Evolutionary conservation across 2,797 vertebrate species (phyloP).

Genomic region (Philypnodon macrostomus): DNA sequence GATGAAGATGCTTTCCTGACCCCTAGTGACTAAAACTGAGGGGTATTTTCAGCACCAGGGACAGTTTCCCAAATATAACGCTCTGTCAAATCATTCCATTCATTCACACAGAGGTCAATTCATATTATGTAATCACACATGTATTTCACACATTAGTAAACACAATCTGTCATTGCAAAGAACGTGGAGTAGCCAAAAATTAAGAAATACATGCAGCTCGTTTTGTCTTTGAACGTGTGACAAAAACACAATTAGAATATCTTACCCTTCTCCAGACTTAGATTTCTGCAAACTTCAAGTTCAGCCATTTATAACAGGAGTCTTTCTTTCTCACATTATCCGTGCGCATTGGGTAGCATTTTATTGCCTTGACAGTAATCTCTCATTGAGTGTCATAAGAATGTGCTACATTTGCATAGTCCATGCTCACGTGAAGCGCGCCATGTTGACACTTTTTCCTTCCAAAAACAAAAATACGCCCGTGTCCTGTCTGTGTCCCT

Average conservation of each 20-base stretch:
- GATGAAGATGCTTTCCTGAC: conserved; percentile 57
- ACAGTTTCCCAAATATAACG: conserved; percentile 50
- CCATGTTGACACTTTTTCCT: conserved; percentile 34
- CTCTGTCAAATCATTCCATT: not conserved
- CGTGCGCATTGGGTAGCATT: conserved; percentile 56
- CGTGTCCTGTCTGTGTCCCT: conserved; percentile 17
- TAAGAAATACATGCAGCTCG: conserved; percentile 20
- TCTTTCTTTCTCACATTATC: conserved; percentile 46
- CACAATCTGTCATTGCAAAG: not conserved
- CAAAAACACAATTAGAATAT: conserved; percentile 16
- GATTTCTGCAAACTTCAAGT: conserved; percentile 93
- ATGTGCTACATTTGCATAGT: conserved; percentile 29
- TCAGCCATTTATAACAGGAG: conserved; percentile 87
- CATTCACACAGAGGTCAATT: not conserved
- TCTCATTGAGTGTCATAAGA: conserved; percentile 23
- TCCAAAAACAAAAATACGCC: conserved; percentile 9
- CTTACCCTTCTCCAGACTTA: conserved; percentile 95
- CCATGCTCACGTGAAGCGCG: conserved; percentile 12
- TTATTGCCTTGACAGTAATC: conserved; percentile 22
- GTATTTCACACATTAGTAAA: not conserved
- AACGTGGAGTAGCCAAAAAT: not conserved
- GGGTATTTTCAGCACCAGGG: conserved; percentile 67
- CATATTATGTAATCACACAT: not conserved
- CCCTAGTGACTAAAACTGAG: conserved; percentile 54
- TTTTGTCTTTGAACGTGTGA: conserved; percentile 3